Evolutionary conservation across 2,113 vertebrate genomes (phyloP).

Genomic region (Isurus oxyrinchus): DNA sequence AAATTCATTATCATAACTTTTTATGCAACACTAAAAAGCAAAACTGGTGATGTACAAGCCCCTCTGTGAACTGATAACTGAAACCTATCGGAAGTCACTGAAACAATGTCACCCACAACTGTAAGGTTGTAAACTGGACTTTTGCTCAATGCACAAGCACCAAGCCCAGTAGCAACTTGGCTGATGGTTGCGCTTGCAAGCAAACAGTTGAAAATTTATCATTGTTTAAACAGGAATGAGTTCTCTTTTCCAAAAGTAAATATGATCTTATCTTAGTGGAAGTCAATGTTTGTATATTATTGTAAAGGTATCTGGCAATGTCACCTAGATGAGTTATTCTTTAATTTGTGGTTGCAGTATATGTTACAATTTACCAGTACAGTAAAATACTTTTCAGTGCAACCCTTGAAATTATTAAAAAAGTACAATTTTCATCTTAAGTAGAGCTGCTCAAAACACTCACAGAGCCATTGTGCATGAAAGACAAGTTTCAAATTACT

Average conservation of each 20-base stretch:
- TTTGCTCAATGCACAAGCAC: not conserved
- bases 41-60: not conserved
- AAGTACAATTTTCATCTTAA: not conserved
- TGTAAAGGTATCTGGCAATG: not conserved
- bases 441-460: not conserved
- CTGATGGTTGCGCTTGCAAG: slow-evolving; percentile 12
- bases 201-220: slow-evolving; percentile 6
- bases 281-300: slow-evolving; percentile 31
- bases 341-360: not conserved
- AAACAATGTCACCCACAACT: not conserved
- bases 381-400: not conserved
- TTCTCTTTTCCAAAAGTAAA: slow-evolving; percentile 5
- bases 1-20: not conserved
- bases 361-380: not conserved
- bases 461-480: not conserved
- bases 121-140: not conserved
- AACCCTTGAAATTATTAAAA: not conserved
- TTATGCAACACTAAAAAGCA: not conserved
- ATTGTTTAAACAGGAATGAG: slow-evolving; percentile 17
- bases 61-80: not conserved
- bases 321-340: not conserved
- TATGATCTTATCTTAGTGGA: slow-evolving; percentile 16
- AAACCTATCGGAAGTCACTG: not conserved
- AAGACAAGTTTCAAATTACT: not conserved
- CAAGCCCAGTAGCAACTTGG: not conserved